Conservation (phyloP, 2,797 vertebrate species). For the Euthynnus affinis region DNA sequence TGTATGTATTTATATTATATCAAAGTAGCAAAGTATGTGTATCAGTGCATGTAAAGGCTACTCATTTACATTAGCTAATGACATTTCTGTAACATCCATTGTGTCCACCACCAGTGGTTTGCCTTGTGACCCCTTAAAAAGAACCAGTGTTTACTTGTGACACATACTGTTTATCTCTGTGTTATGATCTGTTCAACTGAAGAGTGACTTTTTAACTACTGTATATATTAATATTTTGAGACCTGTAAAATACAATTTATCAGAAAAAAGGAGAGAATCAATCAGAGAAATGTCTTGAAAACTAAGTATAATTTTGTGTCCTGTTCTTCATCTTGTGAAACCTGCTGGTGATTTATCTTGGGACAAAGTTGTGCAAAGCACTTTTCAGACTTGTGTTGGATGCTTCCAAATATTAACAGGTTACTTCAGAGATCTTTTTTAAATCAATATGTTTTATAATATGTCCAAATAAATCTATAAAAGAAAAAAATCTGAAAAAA, state of each 20-base stretch:
- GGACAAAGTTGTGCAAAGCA: conserved; percentile 10
- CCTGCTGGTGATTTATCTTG: neutral
- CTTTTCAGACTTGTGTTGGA: conserved; percentile 23
- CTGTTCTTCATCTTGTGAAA: too few relatives aligned
- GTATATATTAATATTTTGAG: too few relatives aligned
- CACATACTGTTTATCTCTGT: neutral
- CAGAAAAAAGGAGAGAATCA: too few relatives aligned
- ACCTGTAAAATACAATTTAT: too few relatives aligned
- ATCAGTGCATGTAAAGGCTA: too few relatives aligned
- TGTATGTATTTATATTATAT: too few relatives aligned
- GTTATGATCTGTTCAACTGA: neutral
- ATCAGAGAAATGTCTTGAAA: too few relatives aligned
- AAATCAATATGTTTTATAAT: too few relatives aligned
- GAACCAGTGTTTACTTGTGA: neutral
- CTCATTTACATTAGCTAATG: neutral
- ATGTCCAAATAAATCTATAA: neutral
- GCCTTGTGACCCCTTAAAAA: neutral
- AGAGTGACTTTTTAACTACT: too few relatives aligned
- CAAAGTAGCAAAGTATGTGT: too few relatives aligned
- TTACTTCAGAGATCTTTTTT: neutral
- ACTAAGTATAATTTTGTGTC: too few relatives aligned
- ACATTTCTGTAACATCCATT: neutral
- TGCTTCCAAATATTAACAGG: conserved; percentile 14
- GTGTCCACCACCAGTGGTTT: neutral
- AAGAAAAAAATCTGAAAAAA: neutral